Evolutionary conservation across 1,140 invertebrate species (phyloP).

Genomic region (Apolygus lucorum): DNA sequence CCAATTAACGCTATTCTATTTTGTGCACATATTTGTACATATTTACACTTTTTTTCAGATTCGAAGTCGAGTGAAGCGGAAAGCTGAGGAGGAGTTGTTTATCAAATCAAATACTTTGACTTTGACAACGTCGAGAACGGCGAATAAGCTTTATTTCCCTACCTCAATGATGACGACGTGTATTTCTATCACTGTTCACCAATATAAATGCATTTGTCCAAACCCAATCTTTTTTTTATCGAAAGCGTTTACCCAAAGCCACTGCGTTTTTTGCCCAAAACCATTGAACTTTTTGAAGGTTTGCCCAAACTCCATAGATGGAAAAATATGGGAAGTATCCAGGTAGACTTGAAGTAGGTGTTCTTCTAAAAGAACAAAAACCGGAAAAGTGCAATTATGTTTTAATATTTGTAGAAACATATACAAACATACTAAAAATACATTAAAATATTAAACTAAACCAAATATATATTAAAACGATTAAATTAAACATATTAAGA

Average conservation of each 20-base stretch:
- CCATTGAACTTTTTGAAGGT: constrained; percentile 11
- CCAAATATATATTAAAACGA: too few species aligned
- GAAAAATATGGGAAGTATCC: too few species aligned
- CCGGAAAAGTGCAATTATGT: too few species aligned
- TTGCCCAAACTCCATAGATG: constrained; percentile 5
- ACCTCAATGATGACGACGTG: background rate
- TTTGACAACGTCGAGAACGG: background rate
- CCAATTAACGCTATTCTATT: too few species aligned
- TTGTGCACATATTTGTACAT: too few species aligned
- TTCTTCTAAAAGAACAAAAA: too few species aligned
- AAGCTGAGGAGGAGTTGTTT: background rate
- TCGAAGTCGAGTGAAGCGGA: background rate
- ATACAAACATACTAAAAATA: too few species aligned
- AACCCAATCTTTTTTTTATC: background rate
- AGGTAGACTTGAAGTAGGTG: too few species aligned
- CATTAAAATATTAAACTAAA: too few species aligned
- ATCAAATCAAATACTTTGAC: background rate
- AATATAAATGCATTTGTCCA: background rate
- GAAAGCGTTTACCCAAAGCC: constrained; percentile 2
- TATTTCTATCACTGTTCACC: background rate
- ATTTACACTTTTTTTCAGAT: background rate
- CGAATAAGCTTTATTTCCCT: background rate
- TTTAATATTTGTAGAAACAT: too few species aligned
- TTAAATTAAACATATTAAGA: too few species aligned
- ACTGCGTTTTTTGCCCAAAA: background rate